Evolutionary conservation across 2,888 invertebrate species (phyloP), one percentile per base, ranked within the genome.

Genomic region (Andrena bicolor): DNA sequence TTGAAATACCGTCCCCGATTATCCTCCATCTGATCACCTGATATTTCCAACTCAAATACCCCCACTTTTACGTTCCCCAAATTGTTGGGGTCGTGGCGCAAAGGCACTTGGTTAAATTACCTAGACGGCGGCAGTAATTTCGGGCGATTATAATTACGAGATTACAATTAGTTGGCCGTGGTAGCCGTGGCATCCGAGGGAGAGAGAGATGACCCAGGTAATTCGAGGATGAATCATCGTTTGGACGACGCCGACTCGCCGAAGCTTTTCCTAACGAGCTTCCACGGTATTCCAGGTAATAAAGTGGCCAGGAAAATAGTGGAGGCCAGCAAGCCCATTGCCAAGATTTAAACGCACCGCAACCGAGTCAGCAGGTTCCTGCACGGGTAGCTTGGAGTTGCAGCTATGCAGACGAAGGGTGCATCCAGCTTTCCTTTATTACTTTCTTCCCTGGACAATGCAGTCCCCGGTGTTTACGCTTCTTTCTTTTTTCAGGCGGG

Each of bases 91-190:
- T 26, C 28, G 32, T 16, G 35, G 32, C n/a, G 60, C 56, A 61
- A 72, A 69, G 69, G 41, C 53, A 70, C 77, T 76, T 49, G 65
- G 72, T 82, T 82, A 87, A 87, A 74, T 81, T 64, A 58, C 63
- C 48, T 66, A 76, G 76, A 64, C 70, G 73, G 60, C 64, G 68
- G 69, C 73, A 51, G 70, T 74, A 87, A 85, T 77, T 86, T 75
- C 41, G 69, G 76, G 72, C 72, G 82, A 87, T 86, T 81, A 87
- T 82, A 86, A 84, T 86, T 73, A 79, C 71, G 76, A 80, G 85
- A 84, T 87, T 87, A 86, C 80, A 79, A 87, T 87, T 84, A 87
- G 84, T 65, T 63, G 41, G 35, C 53, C 58, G 56, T n/a, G 70
- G 32, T 49, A 53, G 28, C 13, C 68, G 65, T 69, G 76, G 53